A percentile compares a stretch with the other conserved stretches of the same genome.
These are phyloP conservation scores for Leptocoma aspasia DNA, from an alignment of 2,113 vertebrate species.

Conservation along the genomic window DNA sequence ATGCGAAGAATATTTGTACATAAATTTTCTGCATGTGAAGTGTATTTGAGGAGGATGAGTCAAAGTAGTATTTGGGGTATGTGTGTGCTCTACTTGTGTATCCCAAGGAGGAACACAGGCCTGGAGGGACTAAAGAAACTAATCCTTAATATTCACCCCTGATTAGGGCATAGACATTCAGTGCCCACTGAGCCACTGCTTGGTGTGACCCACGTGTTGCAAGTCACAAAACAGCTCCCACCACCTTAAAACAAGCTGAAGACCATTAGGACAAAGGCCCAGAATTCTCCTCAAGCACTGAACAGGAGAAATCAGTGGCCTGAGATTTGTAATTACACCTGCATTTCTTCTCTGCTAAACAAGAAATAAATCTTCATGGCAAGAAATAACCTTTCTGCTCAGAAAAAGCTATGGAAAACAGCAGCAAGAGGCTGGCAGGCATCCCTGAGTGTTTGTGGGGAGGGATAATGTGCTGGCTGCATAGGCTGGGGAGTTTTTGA, in stretches of 20 bases:
- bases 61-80: not conserved
- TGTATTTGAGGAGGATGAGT: not conserved
- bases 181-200: not conserved
- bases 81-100: not conserved
- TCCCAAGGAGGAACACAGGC: not conserved
- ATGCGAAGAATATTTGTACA: not conserved
- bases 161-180: not conserved
- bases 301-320: not conserved
- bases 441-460: not conserved
- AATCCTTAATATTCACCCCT: not conserved
- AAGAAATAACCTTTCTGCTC: not conserved
- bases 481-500: not conserved
- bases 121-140: not conserved
- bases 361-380: not conserved
- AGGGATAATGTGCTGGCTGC: not conserved
- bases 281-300: not conserved
- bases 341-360: not conserved
- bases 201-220: fast-evolving
- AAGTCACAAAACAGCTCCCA: not conserved
- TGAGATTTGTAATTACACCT: not conserved
- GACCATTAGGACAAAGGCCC: not conserved
- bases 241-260: not conserved
- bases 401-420: not conserved
- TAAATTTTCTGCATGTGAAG: not conserved
- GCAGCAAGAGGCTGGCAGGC: not conserved